phyloP scores from a whole-genome alignment of 2,888 invertebrate species.

The Tetragnatha montana region DNA sequence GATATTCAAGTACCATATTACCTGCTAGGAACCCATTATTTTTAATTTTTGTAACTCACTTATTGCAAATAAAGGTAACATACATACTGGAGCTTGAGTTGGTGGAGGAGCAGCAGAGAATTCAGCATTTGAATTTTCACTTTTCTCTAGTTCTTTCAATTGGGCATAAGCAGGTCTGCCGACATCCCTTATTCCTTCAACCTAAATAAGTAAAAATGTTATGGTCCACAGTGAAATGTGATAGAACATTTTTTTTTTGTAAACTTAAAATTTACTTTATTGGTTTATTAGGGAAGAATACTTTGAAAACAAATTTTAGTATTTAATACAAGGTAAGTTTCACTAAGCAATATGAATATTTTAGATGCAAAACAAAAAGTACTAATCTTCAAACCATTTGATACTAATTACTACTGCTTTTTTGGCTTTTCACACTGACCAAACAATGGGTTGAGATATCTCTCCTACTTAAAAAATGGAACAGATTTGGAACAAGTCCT shows the following conservation, averaged over 20 bases:
- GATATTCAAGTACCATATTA: too few relatives aligned
- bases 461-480: too few relatives aligned
- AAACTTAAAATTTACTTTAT: not conserved
- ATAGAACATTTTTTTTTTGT: too few relatives aligned
- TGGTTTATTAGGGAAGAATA: not conserved
- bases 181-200: slow-evolving; percentile 58
- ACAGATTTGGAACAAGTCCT: too few relatives aligned
- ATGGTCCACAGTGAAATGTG: too few relatives aligned
- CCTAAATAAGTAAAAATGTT: slow-evolving; percentile 1
- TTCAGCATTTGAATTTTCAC: slow-evolving; percentile 46
- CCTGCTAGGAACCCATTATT: too few relatives aligned
- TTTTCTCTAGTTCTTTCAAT: slow-evolving; percentile 40
- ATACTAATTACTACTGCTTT: too few relatives aligned
- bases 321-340: not conserved
- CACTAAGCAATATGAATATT: not conserved
- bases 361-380: too few relatives aligned
- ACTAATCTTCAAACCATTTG: too few relatives aligned
- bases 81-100: slow-evolving; percentile 40
- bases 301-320: not conserved
- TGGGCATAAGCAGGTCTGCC: slow-evolving; percentile 63
- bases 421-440: too few relatives aligned
- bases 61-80: not conserved
- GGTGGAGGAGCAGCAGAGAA: slow-evolving; percentile 60
- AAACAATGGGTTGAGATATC: too few relatives aligned
- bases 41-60: too few relatives aligned